These are phyloP conservation scores for Abrostola tripartita DNA, from an alignment of 2,888 invertebrate genomes.

Conservation along the genomic window DNA sequence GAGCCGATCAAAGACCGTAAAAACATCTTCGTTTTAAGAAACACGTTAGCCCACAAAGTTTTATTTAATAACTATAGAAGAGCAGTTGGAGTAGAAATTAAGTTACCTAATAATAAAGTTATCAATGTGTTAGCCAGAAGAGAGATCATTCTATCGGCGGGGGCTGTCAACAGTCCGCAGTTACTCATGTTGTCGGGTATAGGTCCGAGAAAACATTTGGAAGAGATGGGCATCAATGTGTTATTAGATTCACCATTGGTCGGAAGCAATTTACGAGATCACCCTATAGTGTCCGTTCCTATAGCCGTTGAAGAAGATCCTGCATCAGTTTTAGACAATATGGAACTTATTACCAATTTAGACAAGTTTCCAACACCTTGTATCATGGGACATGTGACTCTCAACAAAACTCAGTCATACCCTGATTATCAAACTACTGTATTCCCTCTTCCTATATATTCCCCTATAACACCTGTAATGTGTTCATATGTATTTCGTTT, in stretches of 20 bases:
- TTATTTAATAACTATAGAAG: conserved; percentile 57
- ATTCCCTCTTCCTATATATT: conserved; percentile 53
- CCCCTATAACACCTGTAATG: conserved; percentile 50
- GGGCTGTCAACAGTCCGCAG: conserved; percentile 71
- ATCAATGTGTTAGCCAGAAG: conserved; percentile 57
- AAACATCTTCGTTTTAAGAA: conserved; percentile 67
- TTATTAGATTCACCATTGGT: conserved; percentile 65
- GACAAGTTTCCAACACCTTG: conserved; percentile 58
- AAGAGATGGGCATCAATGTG: conserved; percentile 60
- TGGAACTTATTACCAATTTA: conserved; percentile 46
- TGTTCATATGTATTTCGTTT: conserved; percentile 48
- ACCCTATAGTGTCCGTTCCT: conserved; percentile 54
- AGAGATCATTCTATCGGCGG: conserved; percentile 73
- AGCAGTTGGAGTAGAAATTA: conserved; percentile 66
- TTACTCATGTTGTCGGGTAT: conserved; percentile 76
- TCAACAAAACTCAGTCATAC: conserved; percentile 58
- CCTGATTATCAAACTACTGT: conserved; percentile 68
- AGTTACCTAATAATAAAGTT: conserved; percentile 47
- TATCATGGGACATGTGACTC: conserved; percentile 61
- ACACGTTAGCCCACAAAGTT: conserved; percentile 64
- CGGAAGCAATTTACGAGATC: conserved; percentile 69
- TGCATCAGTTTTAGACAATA: conserved; percentile 45
- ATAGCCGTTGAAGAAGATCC: conserved; percentile 51
- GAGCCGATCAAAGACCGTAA: conserved; percentile 56
- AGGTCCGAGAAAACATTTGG: conserved; percentile 68